These are phyloP conservation scores for Enteromius trimaculatus DNA, from an alignment of 2,797 vertebrate species.

Conservation along the genomic window DNA sequence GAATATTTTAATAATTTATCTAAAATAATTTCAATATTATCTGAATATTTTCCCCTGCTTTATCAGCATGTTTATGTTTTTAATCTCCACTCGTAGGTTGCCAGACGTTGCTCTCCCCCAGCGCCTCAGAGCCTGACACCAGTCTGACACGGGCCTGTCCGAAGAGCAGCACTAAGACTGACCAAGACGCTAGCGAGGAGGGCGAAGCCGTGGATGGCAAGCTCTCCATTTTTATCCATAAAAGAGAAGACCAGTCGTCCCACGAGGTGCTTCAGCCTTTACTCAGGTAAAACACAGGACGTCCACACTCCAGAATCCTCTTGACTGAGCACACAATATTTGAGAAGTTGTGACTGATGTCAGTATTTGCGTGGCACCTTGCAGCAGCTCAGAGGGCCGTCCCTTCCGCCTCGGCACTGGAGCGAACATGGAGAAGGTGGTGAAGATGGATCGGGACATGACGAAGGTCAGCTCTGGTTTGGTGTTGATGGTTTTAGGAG, in stretches of 20 bases:
- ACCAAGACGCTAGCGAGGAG: slow-evolving; percentile 92
- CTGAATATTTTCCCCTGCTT: background rate
- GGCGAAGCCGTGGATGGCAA: slow-evolving; percentile 97
- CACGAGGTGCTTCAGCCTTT: slow-evolving; percentile 97
- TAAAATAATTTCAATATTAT: background rate
- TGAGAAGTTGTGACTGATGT: background rate
- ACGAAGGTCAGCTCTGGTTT: slow-evolving; percentile 84
- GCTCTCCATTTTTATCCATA: slow-evolving; percentile 98
- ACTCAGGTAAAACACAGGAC: slow-evolving; percentile 81
- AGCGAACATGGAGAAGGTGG: slow-evolving; percentile 99
- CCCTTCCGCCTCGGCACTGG: slow-evolving; percentile 97
- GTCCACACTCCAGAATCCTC: too few relatives aligned
- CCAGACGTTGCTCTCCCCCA: slow-evolving; percentile 97
- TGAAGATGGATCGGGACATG: slow-evolving; percentile 99
- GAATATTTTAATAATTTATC: too few relatives aligned
- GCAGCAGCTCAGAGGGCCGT: slow-evolving; percentile 96
- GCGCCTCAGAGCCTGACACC: slow-evolving; percentile 93
- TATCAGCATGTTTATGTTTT: background rate
- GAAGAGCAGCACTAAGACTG: slow-evolving; percentile 91
- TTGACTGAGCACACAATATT: background rate
- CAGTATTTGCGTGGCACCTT: slow-evolving; percentile 47
- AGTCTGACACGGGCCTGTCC: slow-evolving; percentile 87
- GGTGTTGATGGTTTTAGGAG: background rate
- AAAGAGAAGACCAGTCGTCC: slow-evolving; percentile 97
- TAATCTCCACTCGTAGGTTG: slow-evolving; percentile 79